Evolutionary conservation across 1,140 invertebrate species (phyloP), one percentile per base, ranked within the genome.

Genomic region (Bacillus rossius): DNA sequence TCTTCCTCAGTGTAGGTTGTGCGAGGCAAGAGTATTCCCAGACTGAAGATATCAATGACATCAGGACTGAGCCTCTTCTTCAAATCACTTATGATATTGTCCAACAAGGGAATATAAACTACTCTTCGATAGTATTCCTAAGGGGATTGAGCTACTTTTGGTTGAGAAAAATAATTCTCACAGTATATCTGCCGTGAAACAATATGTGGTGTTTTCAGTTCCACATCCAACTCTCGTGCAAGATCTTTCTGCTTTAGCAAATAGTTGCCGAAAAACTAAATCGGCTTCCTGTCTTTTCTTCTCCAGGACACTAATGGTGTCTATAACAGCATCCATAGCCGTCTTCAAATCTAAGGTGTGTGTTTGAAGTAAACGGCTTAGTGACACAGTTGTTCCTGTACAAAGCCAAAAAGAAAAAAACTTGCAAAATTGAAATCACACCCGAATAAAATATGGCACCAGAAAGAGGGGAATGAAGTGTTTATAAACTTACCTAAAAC

Each of bases 301-400:
- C n/a, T 59, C n/a, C 26, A 63, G 54, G 14, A 66, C 53, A 16
- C 2, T 19, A 1, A 65, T 37, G 17, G 55, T 63, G 22, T 63
- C 60, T 14, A 45, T 45, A 0, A 66, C 29, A 13, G 43, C 57
- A 60, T 63, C 57, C 13, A 37, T 41, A 17, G 65, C 65, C 20
- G 13, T 60, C 29, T 61, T 63, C 23, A 66, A 58, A 54, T 65
- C 65, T 29, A 66, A 20, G n/a, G 63, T 59, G 13, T n/a, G n/a
- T 20, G 49, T 53, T 48, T 66, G 61, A 4, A 66, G 50, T 4
- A 63, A 25, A 10, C 63, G 59, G 42, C 59, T 66, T 1, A 65
- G 38, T 48, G 57, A 60, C 23, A 57, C 37, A 52, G 60, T 63
- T 60, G 7, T 48, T n/a, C 4, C 17, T 43, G 40, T 43, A 22